A percentile compares a stretch with the other conserved stretches of the same genome.
phyloP scores from a whole-genome alignment of 92 coral and sea anemone genomes.

The Chrysogorgia sp. region DNA sequence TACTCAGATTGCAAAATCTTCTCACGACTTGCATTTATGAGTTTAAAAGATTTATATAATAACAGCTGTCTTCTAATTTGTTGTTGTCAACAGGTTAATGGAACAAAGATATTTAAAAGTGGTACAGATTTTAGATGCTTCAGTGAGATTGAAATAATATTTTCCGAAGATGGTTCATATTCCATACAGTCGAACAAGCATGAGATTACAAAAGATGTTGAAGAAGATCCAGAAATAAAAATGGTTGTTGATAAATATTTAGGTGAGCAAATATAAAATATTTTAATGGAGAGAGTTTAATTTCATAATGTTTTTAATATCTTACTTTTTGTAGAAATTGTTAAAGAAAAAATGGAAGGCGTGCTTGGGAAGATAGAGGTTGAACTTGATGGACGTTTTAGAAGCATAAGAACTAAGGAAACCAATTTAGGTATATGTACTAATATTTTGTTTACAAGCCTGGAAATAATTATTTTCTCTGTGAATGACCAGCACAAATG shows the following conservation, averaged over 20 bases:
- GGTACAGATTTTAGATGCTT: slow-evolving; percentile 93
- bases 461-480: too few species aligned
- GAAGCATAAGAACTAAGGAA: slow-evolving; percentile 81
- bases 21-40: not conserved
- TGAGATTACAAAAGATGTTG: slow-evolving; percentile 79
- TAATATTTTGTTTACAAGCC: not conserved
- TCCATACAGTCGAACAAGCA: slow-evolving; percentile 64
- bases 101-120: slow-evolving; percentile 88
- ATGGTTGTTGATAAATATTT: slow-evolving; percentile 78
- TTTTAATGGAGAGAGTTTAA: not conserved
- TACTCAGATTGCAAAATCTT: slow-evolving; percentile 14
- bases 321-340: slow-evolving; percentile 61
- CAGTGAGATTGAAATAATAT: slow-evolving; percentile 73
- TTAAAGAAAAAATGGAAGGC: slow-evolving; percentile 93
- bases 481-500: too few species aligned
- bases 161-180: slow-evolving; percentile 70
- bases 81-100: slow-evolving; percentile 64
- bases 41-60: not conserved
- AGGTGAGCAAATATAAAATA: slow-evolving; percentile 64
- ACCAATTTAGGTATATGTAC: slow-evolving; percentile 78
- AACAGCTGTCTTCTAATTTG: not conserved
- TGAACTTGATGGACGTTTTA: slow-evolving; percentile 93
- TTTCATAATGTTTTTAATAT: not conserved
- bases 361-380: slow-evolving; percentile 81
- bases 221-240: slow-evolving; percentile 88